phyloP scores from a whole-genome alignment of 2,797 vertebrate species.

The Selene dorsalis region DNA sequence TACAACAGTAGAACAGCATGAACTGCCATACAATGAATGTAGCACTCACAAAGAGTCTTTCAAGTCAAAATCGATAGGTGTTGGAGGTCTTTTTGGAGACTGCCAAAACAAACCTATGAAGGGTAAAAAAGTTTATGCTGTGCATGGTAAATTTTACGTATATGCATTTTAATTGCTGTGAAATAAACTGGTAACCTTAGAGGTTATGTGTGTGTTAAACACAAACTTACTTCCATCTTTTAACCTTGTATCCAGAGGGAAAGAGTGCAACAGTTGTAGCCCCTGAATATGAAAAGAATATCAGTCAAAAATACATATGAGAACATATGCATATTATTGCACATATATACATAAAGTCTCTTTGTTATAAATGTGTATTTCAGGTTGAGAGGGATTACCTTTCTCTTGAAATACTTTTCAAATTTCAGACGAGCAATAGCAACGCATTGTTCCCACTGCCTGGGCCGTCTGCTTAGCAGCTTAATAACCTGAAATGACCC shows the following conservation, averaged over 20 bases:
- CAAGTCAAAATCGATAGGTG: slow-evolving; percentile 93
- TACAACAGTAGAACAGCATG: neutral
- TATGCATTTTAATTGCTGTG: neutral
- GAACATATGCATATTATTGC: too few relatives aligned
- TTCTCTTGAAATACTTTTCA: slow-evolving; percentile 98
- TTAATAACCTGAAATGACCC: slow-evolving; percentile 97
- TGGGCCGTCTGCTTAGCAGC: slow-evolving; percentile 92
- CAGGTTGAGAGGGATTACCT: slow-evolving; percentile 82
- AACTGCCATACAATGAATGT: neutral
- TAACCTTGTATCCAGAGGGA: slow-evolving; percentile 95
- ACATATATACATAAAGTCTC: neutral
- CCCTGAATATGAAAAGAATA: slow-evolving; percentile 82
- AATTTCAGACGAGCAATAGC: slow-evolving; percentile 93
- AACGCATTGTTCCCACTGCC: slow-evolving; percentile 92
- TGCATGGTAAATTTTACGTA: neutral
- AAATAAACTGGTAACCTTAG: neutral
- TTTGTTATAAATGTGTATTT: neutral
- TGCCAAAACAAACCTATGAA: slow-evolving; percentile 97
- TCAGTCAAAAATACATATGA: neutral
- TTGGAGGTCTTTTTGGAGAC: slow-evolving; percentile 96
- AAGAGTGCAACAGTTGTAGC: slow-evolving; percentile 95
- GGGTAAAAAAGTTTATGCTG: slow-evolving; percentile 36
- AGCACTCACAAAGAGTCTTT: slow-evolving; percentile 93
- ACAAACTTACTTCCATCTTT: slow-evolving; percentile 96
- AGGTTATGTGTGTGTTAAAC: neutral